Evolutionary conservation across 2,888 invertebrate species (phyloP), one percentile per base, ranked within the genome.

Genomic region (Lumbricus terrestris): DNA sequence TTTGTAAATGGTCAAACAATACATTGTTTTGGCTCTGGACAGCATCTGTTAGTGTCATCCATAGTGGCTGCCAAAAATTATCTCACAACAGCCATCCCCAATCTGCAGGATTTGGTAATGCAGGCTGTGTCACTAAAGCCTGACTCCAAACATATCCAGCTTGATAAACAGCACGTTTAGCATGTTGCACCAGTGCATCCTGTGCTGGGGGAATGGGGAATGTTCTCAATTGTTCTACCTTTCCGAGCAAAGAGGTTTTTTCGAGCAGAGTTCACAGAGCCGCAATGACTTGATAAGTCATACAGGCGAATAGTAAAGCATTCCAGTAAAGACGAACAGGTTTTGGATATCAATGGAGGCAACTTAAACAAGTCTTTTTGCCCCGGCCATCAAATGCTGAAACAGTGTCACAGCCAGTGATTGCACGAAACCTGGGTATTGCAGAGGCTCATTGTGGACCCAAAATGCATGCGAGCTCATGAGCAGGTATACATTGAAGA

Each of bases 351-450:
- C 2, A 34, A 33, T 34, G 40, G 47, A 34, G 89, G 33, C n/a
- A 34, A 47, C 69, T 20, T 47, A 20, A 90, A 89, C 89, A 40
- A 37, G n/a, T 69, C 47, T 90, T 90, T 20, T 90, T 90, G 15
- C 90, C 90, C 35, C 34, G 89, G 15, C 89, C 82, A 54, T 34
- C 82, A 89, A 90, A 90, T 13, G 69, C 37, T 37, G 90, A 90
- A n/a, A 82, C 40, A 29, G 90, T n/a, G n/a, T n/a, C n/a, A n/a
- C n/a, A n/a, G n/a, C n/a, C n/a, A n/a, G n/a, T 90, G 47, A 90
- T 85, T 40, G 85, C 85, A 90, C 85, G 90, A 88, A 88, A 88
- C 47, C 37, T 37, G 33, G 88, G 88, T 33, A 88, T 29, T 37
- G 88, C 88, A 34, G 4, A 33, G 29, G 35, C 34, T 88, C 29